These are phyloP conservation scores for Neotragus moschatus DNA, from an alignment of 2,113 vertebrate species.

Conservation along the genomic window DNA sequence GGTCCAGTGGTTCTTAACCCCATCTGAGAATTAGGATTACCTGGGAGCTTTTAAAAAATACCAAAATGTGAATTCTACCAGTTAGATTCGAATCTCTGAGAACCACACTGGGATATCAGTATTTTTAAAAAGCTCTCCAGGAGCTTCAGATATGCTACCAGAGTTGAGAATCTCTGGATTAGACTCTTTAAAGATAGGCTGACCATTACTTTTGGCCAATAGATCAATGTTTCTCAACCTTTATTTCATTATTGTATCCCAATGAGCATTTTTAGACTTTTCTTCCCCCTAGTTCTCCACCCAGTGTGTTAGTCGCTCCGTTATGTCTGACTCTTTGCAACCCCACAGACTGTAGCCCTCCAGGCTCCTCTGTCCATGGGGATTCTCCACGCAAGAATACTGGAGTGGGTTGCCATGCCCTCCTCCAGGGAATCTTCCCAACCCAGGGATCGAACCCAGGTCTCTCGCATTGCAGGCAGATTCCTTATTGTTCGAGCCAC, in stretches of 20 bases:
- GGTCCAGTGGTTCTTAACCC: neutral
- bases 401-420: neutral
- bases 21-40: conserved; percentile 5
- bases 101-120: neutral
- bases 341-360: neutral
- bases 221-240: neutral
- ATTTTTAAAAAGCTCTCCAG: neutral
- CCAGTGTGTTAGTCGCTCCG: neutral
- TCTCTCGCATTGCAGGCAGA: neutral
- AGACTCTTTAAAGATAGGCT: neutral
- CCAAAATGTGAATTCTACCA: neutral
- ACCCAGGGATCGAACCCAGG: neutral
- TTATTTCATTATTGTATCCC: neutral
- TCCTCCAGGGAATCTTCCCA: neutral
- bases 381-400: neutral
- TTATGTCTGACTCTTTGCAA: neutral
- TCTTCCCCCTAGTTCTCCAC: neutral
- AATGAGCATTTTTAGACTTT: neutral
- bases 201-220: neutral
- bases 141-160: neutral
- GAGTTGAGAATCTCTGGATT: neutral
- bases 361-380: neutral
- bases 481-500: accelerated
- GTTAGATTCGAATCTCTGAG: neutral
- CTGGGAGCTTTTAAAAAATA: neutral